Evolutionary conservation across 2,113 vertebrate genomes (phyloP).

Genomic region (Nerophis lumbriciformis): DNA sequence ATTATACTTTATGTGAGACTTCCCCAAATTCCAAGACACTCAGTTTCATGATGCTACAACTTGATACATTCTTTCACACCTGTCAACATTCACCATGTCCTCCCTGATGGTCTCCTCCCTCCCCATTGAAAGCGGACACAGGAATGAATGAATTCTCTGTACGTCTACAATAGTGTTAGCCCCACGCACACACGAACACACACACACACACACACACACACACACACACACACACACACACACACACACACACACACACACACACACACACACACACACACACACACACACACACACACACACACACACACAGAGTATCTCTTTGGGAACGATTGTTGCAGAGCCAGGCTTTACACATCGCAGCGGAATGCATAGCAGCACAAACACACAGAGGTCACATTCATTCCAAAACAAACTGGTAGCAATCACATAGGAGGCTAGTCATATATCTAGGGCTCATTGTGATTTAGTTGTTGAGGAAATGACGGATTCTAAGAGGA

Average conservation of each 20-base stretch:
- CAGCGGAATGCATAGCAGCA: conserved; percentile 55
- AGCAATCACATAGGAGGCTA: conserved; percentile 11
- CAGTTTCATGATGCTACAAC: conserved; percentile 36
- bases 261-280: conserved; percentile 24
- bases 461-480: too few species aligned
- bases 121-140: conserved; percentile 6
- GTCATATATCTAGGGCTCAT: not conserved
- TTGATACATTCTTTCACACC: conserved; percentile 35
- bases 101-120: not conserved
- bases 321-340: conserved; percentile 63
- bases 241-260: conserved; percentile 32
- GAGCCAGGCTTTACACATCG: conserved; percentile 44
- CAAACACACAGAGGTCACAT: conserved; percentile 12
- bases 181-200: conserved; percentile 17
- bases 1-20: conserved; percentile 9
- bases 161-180: conserved; percentile 8
- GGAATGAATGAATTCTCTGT: conserved; percentile 42
- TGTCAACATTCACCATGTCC: conserved; percentile 1
- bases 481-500: too few species aligned
- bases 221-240: conserved; percentile 29
- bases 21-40: conserved; percentile 31
- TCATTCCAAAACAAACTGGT: conserved; percentile 50
- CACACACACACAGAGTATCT: conserved; percentile 35
- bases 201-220: conserved; percentile 33
- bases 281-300: conserved; percentile 33